These are phyloP conservation scores for Dipodomys ordii DNA, from an alignment of 2,113 vertebrate genomes.

Conservation along the genomic window DNA sequence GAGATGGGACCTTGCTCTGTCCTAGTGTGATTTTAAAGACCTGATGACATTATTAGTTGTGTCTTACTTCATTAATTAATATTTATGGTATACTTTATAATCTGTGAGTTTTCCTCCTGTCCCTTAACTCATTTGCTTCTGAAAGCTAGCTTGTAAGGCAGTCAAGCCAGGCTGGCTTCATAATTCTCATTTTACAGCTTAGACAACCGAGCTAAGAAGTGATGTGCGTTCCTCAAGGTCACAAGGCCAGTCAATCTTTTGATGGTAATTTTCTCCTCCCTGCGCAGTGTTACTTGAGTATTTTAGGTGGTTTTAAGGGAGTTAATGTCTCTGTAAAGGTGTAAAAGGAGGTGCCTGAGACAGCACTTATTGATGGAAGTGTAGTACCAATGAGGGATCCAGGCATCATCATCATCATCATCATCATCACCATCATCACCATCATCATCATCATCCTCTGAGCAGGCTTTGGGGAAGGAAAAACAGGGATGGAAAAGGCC, in stretches of 20 bases:
- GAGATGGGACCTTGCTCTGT: neutral
- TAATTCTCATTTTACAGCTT: neutral
- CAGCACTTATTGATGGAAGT: neutral
- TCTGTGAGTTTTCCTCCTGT: neutral
- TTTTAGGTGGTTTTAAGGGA: neutral
- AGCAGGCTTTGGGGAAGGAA: neutral
- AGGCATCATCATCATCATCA: no score
- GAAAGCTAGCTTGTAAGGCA: neutral
- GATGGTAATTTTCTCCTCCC: neutral
- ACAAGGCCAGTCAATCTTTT: neutral
- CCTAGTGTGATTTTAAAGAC: neutral
- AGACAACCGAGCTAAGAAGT: neutral
- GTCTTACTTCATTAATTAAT: constrained; percentile 17
- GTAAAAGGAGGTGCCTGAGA: neutral
- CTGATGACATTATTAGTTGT: neutral
- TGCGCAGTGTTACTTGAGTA: neutral
- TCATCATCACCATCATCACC: no score
- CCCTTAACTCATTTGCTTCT: constrained; percentile 30
- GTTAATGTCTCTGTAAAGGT: neutral
- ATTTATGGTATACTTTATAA: neutral
- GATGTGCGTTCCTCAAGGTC: neutral
- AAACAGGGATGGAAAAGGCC: neutral
- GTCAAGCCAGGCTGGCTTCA: neutral
- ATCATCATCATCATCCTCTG: no score
- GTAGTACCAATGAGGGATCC: no score